Percentiles rank a stretch among this genome's conserved stretches.
Conservation (phyloP, 2,888 invertebrate species). For the Baccha elongata region DNA sequence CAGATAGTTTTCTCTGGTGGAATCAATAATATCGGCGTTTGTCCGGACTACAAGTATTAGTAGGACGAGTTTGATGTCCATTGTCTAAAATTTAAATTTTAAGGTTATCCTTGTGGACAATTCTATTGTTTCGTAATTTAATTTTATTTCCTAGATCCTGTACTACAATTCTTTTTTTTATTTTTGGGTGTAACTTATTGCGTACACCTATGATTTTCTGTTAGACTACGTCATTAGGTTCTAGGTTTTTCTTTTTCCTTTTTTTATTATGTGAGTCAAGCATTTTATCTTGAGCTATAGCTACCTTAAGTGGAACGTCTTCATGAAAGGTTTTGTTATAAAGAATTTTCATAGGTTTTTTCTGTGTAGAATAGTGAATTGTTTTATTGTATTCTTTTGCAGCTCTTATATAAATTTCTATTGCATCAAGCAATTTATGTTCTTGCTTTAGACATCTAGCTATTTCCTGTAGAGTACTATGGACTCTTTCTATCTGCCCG, state of each 20-base stretch:
- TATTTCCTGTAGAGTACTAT: no score
- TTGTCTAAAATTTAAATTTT: conserved; percentile 12
- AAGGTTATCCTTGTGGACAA: conserved; percentile 17
- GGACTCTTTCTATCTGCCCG: no score
- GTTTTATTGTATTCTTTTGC: no score
- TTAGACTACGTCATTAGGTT: not conserved
- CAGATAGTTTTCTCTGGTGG: no score
- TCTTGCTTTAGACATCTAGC: conserved; percentile 10
- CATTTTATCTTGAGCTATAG: conserved; percentile 12
- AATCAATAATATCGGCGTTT: no score
- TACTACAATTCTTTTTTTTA: not conserved
- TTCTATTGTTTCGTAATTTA: not conserved
- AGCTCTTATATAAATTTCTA: not conserved
- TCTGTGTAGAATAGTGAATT: conserved; percentile 6
- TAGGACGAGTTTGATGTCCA: no score
- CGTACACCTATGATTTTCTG: not conserved
- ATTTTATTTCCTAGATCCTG: not conserved
- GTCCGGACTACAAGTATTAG: no score
- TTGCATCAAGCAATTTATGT: not conserved
- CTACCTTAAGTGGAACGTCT: conserved; percentile 7
- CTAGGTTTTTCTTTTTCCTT: not conserved
- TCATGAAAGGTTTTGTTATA: conserved; percentile 10
- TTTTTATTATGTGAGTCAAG: not conserved
- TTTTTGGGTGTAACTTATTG: not conserved
- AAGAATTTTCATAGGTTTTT: conserved; percentile 7